phyloP scores from a whole-genome alignment of 35 echinoderm and acorn worm genomes.

The Apostichopus japonicus region DNA sequence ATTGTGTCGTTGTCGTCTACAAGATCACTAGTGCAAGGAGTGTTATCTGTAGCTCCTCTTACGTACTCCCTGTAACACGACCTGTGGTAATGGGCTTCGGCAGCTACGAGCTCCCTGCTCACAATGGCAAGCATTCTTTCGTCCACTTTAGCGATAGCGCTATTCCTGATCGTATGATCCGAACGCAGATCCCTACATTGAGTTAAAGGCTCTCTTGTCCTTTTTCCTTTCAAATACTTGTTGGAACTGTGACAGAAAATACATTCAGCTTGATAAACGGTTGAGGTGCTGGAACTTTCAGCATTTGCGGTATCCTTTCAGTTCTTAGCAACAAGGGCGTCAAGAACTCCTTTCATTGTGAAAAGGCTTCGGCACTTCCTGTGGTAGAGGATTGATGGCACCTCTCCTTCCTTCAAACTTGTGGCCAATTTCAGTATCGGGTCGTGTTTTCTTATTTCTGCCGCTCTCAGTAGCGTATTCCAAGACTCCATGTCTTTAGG shows the following conservation, averaged over 20 bases:
- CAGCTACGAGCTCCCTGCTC: conserved; percentile 11
- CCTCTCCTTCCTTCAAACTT: too few species aligned
- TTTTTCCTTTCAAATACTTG: neutral
- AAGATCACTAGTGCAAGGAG: too few species aligned
- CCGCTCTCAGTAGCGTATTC: too few species aligned
- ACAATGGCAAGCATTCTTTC: neutral
- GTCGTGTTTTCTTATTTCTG: too few species aligned
- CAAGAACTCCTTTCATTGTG: neutral
- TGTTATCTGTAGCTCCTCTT: too few species aligned
- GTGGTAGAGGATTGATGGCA: neutral
- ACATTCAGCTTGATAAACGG: conserved; percentile 2
- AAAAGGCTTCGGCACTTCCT: neutral
- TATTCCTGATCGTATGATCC: neutral
- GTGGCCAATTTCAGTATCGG: too few species aligned
- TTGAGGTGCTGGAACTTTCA: neutral
- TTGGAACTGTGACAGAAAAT: neutral
- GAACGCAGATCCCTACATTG: neutral
- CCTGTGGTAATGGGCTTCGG: conserved; percentile 34
- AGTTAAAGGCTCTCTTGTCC: neutral
- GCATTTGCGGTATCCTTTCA: neutral
- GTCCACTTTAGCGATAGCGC: neutral
- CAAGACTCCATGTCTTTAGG: too few species aligned
- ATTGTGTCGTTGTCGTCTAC: too few species aligned
- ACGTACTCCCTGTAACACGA: conserved; percentile 23
- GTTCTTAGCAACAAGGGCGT: neutral